Evolutionary conservation across 2,113 vertebrate genomes (phyloP).

Genomic region (Cyanistes caeruleus): DNA sequence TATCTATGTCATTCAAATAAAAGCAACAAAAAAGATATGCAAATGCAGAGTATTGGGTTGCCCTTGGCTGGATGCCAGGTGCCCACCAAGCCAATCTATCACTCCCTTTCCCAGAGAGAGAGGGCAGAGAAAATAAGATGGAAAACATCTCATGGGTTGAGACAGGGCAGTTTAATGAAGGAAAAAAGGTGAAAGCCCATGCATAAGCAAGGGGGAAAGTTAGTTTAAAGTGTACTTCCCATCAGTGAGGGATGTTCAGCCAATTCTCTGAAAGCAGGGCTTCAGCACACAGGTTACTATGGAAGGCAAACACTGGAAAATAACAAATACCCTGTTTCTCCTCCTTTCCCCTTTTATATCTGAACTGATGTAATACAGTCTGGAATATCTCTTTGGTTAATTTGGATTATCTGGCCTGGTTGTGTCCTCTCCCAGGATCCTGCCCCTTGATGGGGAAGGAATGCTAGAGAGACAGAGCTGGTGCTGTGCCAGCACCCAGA

Average conservation of each 20-base stretch:
- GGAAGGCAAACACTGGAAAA: neutral
- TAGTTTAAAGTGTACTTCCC: neutral
- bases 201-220: neutral
- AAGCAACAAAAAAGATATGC: neutral
- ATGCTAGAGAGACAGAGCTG: neutral
- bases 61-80: neutral
- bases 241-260: neutral
- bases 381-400: neutral
- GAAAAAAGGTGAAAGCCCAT: neutral
- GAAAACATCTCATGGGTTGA: neutral
- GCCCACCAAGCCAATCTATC: neutral
- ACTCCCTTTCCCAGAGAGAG: neutral
- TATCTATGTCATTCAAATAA: neutral
- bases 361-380: rapidly evolving
- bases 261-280: neutral
- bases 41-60: neutral
- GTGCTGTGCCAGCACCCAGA: neutral
- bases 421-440: neutral
- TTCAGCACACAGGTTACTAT: rapidly evolving
- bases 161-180: neutral
- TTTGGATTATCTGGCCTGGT: neutral
- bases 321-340: neutral
- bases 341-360: neutral
- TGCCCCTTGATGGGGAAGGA: neutral
- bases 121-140: neutral